Percentiles rank a stretch among this genome's conserved stretches.
Conservation (phyloP, 2,113 vertebrate species). For the Epinephelus cyanopodus region DNA sequence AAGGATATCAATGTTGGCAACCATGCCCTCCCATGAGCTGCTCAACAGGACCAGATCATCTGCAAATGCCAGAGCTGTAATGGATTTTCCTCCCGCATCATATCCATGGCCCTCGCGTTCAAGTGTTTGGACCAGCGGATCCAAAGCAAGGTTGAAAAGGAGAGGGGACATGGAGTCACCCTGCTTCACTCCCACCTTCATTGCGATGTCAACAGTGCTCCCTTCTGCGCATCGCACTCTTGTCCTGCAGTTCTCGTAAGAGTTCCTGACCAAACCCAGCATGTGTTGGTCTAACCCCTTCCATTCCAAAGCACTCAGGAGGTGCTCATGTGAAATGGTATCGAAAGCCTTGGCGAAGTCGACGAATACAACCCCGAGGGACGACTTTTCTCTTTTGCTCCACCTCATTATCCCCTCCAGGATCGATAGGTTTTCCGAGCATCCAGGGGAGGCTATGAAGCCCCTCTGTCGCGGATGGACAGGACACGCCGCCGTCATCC, state of each 20-base stretch:
- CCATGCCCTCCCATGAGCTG: too few relatives aligned
- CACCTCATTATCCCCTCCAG: rapidly evolving
- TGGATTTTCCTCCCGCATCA: too few relatives aligned
- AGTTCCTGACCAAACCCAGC: background rate
- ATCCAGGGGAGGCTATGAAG: background rate
- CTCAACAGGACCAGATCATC: too few relatives aligned
- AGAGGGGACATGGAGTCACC: too few relatives aligned
- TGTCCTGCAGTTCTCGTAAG: rapidly evolving
- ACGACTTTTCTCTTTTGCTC: background rate
- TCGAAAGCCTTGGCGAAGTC: background rate
- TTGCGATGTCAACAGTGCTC: too few relatives aligned
- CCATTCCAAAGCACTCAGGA: background rate
- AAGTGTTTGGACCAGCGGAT: too few relatives aligned
- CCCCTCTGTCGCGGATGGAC: background rate
- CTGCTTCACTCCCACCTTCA: too few relatives aligned
- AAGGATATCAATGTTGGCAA: too few relatives aligned
- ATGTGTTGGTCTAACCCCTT: background rate
- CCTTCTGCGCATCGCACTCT: too few relatives aligned
- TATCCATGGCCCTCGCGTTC: too few relatives aligned
- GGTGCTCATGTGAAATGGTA: background rate
- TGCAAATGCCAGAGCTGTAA: too few relatives aligned
- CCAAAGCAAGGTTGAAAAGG: too few relatives aligned
- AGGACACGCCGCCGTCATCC: background rate
- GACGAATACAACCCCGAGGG: background rate
- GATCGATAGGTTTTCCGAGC: background rate